These are phyloP conservation scores for Meteorus sp. DNA, from an alignment of 1,140 invertebrate genomes.

Conservation along the genomic window DNA sequence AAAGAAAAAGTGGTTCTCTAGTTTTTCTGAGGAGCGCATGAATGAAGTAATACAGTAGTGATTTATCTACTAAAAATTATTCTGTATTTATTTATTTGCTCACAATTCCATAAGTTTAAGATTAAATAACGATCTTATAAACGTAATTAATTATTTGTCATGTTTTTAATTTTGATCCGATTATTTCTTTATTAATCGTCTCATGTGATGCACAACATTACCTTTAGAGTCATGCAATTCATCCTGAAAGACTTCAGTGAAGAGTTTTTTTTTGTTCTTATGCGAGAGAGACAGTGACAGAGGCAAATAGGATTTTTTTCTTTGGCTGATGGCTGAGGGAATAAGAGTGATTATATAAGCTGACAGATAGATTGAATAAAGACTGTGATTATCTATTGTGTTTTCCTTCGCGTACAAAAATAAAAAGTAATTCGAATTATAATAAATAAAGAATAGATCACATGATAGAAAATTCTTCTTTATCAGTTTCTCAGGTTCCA, in stretches of 20 bases:
- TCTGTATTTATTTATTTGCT: no score
- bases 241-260: background rate
- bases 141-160: background rate
- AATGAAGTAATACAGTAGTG: no score
- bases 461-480: no score
- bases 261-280: conserved; percentile 6
- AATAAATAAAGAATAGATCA: no score
- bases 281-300: conserved; percentile 10
- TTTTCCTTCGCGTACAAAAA: no score
- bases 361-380: background rate
- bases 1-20: no score
- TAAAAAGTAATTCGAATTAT: no score
- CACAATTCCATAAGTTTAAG: no score
- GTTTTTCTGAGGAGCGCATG: no score
- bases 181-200: background rate
- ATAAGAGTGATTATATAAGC: background rate
- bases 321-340: background rate
- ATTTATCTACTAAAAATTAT: no score
- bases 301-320: background rate
- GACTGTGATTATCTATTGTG: no score
- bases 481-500: no score
- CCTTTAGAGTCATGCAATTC: conserved; percentile 9
- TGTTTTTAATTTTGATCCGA: background rate
- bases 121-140: background rate
- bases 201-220: conserved; percentile 12